Conservation (phyloP, 2,113 vertebrate species). For the Phalacrocorax pelagicus region DNA sequence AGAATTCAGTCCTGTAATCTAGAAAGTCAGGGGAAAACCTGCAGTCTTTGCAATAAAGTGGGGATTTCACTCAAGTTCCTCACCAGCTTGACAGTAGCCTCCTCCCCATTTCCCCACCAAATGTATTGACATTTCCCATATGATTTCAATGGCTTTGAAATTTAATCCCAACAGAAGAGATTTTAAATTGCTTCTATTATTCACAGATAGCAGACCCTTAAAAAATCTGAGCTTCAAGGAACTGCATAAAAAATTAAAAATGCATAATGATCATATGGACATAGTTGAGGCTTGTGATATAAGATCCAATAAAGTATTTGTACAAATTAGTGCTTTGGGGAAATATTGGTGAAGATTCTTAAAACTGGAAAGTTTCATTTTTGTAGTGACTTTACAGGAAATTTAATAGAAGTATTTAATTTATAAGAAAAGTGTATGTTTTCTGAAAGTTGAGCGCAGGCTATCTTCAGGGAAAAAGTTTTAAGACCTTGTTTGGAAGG, state of each 20-base stretch:
- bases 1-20: background rate
- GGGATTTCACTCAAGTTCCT: background rate
- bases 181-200: slow-evolving; percentile 23
- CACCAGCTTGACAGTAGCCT: background rate
- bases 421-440: background rate
- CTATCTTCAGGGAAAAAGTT: background rate
- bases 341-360: background rate
- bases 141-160: slow-evolving; percentile 15
- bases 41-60: background rate
- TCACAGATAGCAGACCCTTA: background rate
- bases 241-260: background rate
- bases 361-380: background rate
- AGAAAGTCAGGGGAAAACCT: background rate
- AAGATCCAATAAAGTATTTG: slow-evolving; percentile 4
- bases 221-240: background rate
- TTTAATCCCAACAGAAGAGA: background rate
- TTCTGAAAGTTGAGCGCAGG: background rate
- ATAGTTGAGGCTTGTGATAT: background rate
- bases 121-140: background rate
- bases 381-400: background rate
- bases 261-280: background rate
- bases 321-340: slow-evolving; percentile 17
- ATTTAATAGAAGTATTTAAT: background rate
- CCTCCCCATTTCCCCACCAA: background rate
- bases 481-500: background rate